These are phyloP conservation scores for Bovichtus variegatus DNA, from an alignment of 2,797 vertebrate species.

Conservation along the genomic window DNA sequence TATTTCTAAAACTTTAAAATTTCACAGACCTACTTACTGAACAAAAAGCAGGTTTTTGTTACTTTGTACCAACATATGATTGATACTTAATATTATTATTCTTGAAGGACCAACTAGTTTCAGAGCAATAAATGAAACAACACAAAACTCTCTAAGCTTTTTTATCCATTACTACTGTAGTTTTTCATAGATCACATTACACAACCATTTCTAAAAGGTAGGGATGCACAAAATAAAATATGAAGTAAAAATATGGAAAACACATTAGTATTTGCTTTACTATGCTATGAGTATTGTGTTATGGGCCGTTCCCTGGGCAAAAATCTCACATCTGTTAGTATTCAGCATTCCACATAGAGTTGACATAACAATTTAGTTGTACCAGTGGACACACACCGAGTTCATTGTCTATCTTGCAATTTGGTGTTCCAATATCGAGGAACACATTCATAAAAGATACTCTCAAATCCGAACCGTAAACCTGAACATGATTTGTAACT, in stretches of 20 bases:
- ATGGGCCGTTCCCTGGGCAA: slow-evolving; percentile 52
- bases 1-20: slow-evolving; percentile 61
- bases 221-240: slow-evolving; percentile 70
- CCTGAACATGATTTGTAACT: slow-evolving; percentile 4
- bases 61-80: slow-evolving; percentile 47
- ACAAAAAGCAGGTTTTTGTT: slow-evolving; percentile 58
- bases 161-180: slow-evolving; percentile 67
- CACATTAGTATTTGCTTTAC: slow-evolving; percentile 66
- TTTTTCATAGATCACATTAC: slow-evolving; percentile 63
- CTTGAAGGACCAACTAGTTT: slow-evolving; percentile 46
- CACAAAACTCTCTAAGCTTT: slow-evolving; percentile 69
- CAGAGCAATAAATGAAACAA: slow-evolving; percentile 69
- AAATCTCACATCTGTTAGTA: slow-evolving; percentile 54
- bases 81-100: slow-evolving; percentile 46
- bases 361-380: slow-evolving; percentile 43
- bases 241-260: slow-evolving; percentile 52
- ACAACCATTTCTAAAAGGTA: slow-evolving; percentile 64
- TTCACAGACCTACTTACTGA: slow-evolving; percentile 55
- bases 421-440: slow-evolving; percentile 25
- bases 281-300: slow-evolving; percentile 57
- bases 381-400: slow-evolving; percentile 29
- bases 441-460: slow-evolving; percentile 31
- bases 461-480: slow-evolving; percentile 44
- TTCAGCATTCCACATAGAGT: slow-evolving; percentile 57
- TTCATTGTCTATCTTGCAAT: slow-evolving; percentile 45